Conservation (phyloP, 2,797 vertebrate genomes). For the Eospalax fontanierii region DNA sequence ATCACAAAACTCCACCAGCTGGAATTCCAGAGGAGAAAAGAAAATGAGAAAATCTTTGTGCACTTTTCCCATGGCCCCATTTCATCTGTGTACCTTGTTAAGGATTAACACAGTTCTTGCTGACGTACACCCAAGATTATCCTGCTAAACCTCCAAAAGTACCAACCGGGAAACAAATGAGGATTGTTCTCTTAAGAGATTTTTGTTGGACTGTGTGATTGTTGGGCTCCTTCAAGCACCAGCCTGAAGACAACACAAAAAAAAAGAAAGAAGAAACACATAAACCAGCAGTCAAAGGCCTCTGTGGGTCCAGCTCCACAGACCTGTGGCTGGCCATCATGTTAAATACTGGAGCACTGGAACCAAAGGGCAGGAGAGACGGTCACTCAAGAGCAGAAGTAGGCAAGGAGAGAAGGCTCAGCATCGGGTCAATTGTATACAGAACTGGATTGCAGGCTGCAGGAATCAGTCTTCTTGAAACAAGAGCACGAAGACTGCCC, state of each 20-base stretch:
- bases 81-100: conserved; percentile 68
- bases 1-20: not conserved
- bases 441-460: not conserved
- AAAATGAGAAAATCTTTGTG: conserved; percentile 73
- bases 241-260: conserved; percentile 29
- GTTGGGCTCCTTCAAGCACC: conserved; percentile 56
- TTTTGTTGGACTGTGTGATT: conserved; percentile 64
- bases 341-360: not conserved
- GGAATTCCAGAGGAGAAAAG: not conserved
- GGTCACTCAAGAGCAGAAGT: not conserved
- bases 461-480: not conserved
- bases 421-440: not conserved
- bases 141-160: conserved; percentile 80
- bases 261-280: conserved; percentile 13
- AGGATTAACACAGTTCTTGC: conserved; percentile 82
- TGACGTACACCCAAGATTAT: conserved; percentile 85
- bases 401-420: not conserved
- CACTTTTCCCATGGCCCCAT: conserved; percentile 56
- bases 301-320: not conserved
- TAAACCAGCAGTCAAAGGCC: not conserved
- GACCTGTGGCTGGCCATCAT: not conserved
- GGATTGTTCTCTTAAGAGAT: conserved; percentile 77
- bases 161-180: conserved; percentile 79
- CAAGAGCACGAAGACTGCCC: not conserved
- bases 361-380: not conserved